phyloP scores from a whole-genome alignment of 2,113 vertebrate genomes.

The Actinemys pallida region DNA sequence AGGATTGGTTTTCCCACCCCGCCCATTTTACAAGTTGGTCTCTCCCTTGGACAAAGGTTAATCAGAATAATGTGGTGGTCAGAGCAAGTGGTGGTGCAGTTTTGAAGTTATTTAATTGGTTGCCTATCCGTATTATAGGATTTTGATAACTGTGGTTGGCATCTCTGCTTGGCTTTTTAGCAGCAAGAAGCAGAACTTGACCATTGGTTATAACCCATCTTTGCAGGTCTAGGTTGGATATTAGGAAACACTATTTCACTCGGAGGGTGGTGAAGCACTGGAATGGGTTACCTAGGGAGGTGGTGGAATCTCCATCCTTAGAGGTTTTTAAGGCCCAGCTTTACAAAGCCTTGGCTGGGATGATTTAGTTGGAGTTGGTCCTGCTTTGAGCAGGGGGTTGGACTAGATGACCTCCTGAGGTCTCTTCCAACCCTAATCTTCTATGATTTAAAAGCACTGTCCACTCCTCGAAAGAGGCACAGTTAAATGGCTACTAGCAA shows the following conservation, averaged over 20 bases:
- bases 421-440: too few species aligned
- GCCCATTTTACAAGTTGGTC: background rate
- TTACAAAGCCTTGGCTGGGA: too few species aligned
- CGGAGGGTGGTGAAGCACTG: too few species aligned
- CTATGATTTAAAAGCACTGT: background rate
- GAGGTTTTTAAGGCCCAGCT: too few species aligned
- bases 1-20: background rate
- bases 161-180: background rate
- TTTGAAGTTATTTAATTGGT: background rate
- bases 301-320: too few species aligned
- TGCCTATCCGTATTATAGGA: background rate
- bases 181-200: background rate
- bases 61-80: background rate
- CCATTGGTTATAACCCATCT: background rate
- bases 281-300: too few species aligned
- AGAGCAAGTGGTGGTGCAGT: too few species aligned
- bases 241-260: too few species aligned
- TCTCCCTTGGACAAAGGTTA: background rate
- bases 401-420: too few species aligned
- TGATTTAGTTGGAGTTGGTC: too few species aligned
- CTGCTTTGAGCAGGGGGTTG: too few species aligned
- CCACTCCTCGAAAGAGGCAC: background rate
- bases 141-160: background rate
- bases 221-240: background rate
- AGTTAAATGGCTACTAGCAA: background rate